Evolutionary conservation across 2,797 vertebrate genomes (phyloP).

Genomic region (Anabacerthia variegaticeps): DNA sequence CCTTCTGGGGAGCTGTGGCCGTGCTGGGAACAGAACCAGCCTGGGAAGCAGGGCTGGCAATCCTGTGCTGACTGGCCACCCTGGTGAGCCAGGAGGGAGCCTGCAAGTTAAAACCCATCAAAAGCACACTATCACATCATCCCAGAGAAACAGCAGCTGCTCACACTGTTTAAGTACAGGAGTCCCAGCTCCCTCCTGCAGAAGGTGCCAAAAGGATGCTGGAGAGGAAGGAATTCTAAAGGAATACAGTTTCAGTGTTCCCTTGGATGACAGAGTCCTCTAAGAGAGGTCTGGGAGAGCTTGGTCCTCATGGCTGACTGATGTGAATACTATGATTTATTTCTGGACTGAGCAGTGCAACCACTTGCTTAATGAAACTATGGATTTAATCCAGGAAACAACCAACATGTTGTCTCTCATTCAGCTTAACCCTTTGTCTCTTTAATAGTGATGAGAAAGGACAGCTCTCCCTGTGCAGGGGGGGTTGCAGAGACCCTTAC

Average conservation of each 20-base stretch:
- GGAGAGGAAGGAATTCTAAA: not conserved
- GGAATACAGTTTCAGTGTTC: not conserved
- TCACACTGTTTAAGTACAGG: not conserved
- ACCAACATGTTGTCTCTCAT: not conserved
- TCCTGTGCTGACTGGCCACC: constrained; percentile 72
- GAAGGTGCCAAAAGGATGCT: not conserved
- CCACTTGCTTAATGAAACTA: not conserved
- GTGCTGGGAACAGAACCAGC: constrained; percentile 70
- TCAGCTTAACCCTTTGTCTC: not conserved
- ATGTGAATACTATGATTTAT: not conserved
- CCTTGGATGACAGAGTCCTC: not conserved
- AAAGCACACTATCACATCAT: not conserved
- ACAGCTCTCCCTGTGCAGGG: not conserved
- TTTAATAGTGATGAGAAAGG: not conserved
- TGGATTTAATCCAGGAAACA: not conserved
- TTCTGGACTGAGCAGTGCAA: not conserved
- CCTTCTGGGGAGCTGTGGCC: constrained; percentile 77
- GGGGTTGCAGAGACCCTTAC: not conserved
- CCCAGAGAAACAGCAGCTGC: not conserved
- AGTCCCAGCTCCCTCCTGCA: not conserved
- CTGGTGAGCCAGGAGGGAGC: constrained; percentile 77
- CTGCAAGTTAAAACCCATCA: constrained; percentile 52
- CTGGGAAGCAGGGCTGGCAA: constrained; percentile 66
- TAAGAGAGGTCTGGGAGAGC: not conserved
- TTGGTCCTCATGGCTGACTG: not conserved